A percentile compares a stretch with the other conserved stretches of the same genome.
phyloP scores from a whole-genome alignment of 2,888 invertebrate genomes.

The Cerastis rubricosa region DNA sequence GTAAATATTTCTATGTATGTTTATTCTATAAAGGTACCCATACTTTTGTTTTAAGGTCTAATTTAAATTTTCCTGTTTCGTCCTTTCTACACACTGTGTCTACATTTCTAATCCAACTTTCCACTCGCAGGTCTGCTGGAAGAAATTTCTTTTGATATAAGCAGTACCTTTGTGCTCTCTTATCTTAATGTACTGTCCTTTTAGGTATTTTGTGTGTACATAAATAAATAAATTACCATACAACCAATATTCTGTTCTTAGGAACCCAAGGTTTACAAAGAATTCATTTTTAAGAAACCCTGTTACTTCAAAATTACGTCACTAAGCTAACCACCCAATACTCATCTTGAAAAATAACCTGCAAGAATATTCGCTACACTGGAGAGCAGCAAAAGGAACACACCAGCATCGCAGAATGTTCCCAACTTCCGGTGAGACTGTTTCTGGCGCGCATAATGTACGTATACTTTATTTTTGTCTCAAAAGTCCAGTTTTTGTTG shows the following conservation, averaged over 20 bases:
- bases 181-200: too few species aligned
- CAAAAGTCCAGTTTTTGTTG: constrained; percentile 60
- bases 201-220: too few species aligned
- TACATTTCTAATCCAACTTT: too few species aligned
- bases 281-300: not conserved
- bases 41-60: too few species aligned
- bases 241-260: not conserved
- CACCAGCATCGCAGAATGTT: constrained; percentile 60
- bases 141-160: too few species aligned
- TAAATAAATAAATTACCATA: too few species aligned
- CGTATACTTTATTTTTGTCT: constrained; percentile 67
- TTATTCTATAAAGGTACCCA: too few species aligned
- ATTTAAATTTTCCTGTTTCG: too few species aligned
- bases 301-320: not conserved
- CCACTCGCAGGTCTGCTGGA: too few species aligned
- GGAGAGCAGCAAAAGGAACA: constrained; percentile 56
- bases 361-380: constrained; percentile 16
- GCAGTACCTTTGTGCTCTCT: too few species aligned
- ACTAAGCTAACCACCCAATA: not conserved
- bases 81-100: too few species aligned
- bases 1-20: too few species aligned
- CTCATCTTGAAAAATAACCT: constrained; percentile 3
- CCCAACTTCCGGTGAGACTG: constrained; percentile 67
- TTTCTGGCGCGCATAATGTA: constrained; percentile 62
- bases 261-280: not conserved